phyloP scores from a whole-genome alignment of 2,113 vertebrate species.

The Harpagus bidentatus region DNA sequence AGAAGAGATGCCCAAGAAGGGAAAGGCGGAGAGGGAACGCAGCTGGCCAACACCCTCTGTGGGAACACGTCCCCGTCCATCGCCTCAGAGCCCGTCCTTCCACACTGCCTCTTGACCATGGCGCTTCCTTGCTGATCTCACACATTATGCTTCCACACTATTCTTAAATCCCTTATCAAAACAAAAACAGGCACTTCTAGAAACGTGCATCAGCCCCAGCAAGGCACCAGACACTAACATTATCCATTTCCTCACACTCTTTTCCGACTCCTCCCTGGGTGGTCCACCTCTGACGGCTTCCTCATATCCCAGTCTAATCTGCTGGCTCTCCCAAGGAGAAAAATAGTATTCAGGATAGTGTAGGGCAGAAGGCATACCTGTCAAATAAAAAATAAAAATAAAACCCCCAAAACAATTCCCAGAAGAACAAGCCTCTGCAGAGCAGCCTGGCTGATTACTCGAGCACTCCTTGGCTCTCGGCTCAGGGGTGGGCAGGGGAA shows the following conservation, averaged over 20 bases:
- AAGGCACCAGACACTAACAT: not conserved
- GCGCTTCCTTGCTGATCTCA: not conserved
- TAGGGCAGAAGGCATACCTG: not conserved
- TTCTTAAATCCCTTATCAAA: conserved; percentile 37
- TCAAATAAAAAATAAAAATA: not conserved
- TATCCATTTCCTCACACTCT: conserved; percentile 14
- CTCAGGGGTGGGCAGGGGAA: not conserved
- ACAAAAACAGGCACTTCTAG: conserved; percentile 15
- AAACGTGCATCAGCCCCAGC: not conserved
- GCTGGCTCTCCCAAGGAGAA: not conserved
- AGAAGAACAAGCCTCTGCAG: not conserved
- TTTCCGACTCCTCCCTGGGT: conserved; percentile 25
- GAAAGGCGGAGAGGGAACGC: not conserved
- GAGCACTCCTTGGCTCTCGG: not conserved
- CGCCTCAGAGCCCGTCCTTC: not conserved
- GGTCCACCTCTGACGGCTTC: not conserved
- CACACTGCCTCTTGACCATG: not conserved
- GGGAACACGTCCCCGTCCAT: not conserved
- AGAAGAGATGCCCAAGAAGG: not conserved
- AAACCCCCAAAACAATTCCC: not conserved
- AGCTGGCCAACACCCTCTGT: not conserved
- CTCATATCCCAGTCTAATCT: not conserved
- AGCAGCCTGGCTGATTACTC: not conserved
- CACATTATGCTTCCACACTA: not conserved
- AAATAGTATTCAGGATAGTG: not conserved